Percentiles rank a stretch among this genome's conserved stretches.
Evolutionary conservation across 1,140 invertebrate species (phyloP).

Genomic region (Drosophila virilis): DNA sequence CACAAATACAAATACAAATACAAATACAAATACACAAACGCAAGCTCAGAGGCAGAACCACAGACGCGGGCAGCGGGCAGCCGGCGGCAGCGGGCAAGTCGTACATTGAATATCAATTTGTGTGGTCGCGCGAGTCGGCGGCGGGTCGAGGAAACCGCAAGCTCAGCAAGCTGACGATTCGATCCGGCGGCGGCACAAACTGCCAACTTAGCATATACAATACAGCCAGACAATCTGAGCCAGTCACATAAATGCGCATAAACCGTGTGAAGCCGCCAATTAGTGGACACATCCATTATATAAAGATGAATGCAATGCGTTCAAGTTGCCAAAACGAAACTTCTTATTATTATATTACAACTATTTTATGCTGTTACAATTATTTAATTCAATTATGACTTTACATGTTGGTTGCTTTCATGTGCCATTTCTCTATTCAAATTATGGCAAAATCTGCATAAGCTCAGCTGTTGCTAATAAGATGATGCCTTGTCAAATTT

Average conservation of each 20-base stretch:
- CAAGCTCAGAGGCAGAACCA: not conserved
- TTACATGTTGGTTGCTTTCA: no score
- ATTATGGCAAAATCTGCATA: no score
- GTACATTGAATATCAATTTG: constrained; percentile 53
- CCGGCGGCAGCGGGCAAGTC: constrained; percentile 17
- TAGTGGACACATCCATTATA: constrained; percentile 7
- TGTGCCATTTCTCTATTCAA: no score
- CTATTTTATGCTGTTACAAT: not conserved
- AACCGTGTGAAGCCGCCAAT: constrained; percentile 1
- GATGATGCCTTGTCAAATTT: not conserved
- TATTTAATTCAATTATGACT: no score
- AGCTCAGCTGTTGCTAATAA: no score
- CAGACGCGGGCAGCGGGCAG: not conserved
- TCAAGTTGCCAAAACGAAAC: not conserved
- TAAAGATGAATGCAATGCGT: not conserved
- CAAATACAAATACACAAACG: not conserved
- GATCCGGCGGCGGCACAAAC: constrained; percentile 32
- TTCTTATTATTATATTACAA: not conserved
- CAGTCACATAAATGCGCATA: constrained; percentile 20
- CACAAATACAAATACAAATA: constrained; percentile 8
- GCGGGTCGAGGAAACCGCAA: constrained; percentile 43
- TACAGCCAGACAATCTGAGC: constrained; percentile 25
- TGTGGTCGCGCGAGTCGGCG: constrained; percentile 49
- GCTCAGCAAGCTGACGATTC: constrained; percentile 33
- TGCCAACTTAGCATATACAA: constrained; percentile 32